Base-by-base conservation (phyloP, 2,888 invertebrate genomes). In the Frankliniella fusca region DNA sequence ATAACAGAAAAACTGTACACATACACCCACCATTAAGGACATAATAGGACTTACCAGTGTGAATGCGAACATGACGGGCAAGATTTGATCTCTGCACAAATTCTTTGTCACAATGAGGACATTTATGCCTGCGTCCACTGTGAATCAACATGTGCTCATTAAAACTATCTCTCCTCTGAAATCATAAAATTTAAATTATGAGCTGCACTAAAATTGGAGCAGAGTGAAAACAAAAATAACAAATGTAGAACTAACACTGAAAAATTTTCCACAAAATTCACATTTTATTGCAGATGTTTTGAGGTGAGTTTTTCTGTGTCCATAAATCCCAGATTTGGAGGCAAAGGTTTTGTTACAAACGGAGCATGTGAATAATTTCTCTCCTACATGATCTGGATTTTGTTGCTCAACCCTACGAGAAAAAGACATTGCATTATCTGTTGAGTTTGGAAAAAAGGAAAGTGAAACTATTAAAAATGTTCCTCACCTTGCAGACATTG, bases 61-160 rank as follows among this genome's bases (percentile, higher is more conserved):
- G 85, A 65, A 85, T 84, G 11, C 85, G 82, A 18, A 85, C 84
- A 70, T 85, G 85, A 12, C 85, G 82, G 12, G 84, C 83, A 38
- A 85, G 84, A 81, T 85, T 85, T 18, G 85, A 85, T 48, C 82
- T 83, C 80, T 85, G 85, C 15, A 84, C 84, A 81, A 85, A 85
- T 79, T 84, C 84, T 83, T 85, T 85, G 10, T 84, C 81, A 76
- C 85, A 85, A 80, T 84, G 84, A n/a, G 85, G 85, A 80, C 85
- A 85, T 61, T 84, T 84, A 65, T 84, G 85, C 61, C 83, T 81
- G 11, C 85, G 85, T n/a, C 85, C 85, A 61, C 82, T 84, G 83
- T 85, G 85, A 20, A 85, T 85, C 28, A 85, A 82, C 10, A 85
- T 83, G 81, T 85, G 85, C 61, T 85, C 85, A 49, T 84, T 83